Conservation (phyloP, 2,797 vertebrate genomes). For the Manis pentadactyla region DNA sequence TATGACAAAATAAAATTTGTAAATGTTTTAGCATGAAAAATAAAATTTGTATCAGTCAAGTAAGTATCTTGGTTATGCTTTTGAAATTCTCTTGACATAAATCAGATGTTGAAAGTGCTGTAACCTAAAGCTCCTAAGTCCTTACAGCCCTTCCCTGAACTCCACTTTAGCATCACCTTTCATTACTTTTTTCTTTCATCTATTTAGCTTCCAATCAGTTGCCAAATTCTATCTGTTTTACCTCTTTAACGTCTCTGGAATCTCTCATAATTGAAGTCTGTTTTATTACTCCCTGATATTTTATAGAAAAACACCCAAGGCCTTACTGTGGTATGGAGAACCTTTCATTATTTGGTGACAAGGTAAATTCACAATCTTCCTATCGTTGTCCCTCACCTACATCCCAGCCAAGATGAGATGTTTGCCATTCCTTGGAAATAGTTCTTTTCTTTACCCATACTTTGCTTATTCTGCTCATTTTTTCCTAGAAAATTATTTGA, state of each 20-base stretch:
- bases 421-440: neutral
- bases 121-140: neutral
- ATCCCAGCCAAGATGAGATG: neutral
- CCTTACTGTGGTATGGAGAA: neutral
- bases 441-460: neutral
- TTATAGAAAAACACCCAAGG: neutral
- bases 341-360: neutral
- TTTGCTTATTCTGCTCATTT: neutral
- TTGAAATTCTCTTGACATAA: constrained; percentile 26
- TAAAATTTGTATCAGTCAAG: constrained; percentile 77
- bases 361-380: neutral
- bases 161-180: neutral
- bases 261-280: neutral
- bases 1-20: constrained; percentile 81
- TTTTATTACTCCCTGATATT: neutral
- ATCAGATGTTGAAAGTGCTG: neutral
- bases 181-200: neutral
- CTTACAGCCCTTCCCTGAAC: neutral
- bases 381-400: neutral
- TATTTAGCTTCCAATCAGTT: neutral
- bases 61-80: constrained; percentile 67
- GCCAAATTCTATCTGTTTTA: neutral
- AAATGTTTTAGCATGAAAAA: constrained; percentile 86
- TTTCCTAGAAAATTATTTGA: neutral
- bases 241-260: neutral